Base-by-base conservation (phyloP, 2,113 vertebrate genomes). In the Vulpes lagopus region DNA sequence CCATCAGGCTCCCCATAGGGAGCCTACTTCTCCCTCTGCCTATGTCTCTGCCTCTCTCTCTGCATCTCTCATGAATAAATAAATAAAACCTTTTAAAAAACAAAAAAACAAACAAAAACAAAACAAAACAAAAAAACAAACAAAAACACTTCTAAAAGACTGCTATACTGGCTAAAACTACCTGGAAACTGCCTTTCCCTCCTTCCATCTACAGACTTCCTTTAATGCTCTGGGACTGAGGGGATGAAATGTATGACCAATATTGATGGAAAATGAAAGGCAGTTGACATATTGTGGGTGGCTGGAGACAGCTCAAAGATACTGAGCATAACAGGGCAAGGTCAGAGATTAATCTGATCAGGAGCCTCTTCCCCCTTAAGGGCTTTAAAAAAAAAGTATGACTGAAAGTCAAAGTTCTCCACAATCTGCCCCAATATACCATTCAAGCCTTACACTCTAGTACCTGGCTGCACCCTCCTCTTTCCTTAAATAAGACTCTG, bases 211-310 rank as follows among this genome's bases (percentile, higher is more conserved):
- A 32, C 51, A 96, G 23, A 76, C 22, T 67, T 65, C 86, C 57
- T 73, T 80, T 86, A 94, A 86, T 12, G 43, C 32, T 59, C 71
- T 59, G 19, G n/a, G 51, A 53, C 65, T 76, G 25, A 67, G 35
- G 51, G 35, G 22, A 91, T 74, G 59, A 87, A 79, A 80, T 81
- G 38, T 51, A 86, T 51, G 64, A 81, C 10, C 35, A 32, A 73
- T 65, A 80, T 11, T 94, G 43, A n/a, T 32, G 81, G 55, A 73
- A 64, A 96, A 96, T 69, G 32, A 91, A 96, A 91, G 65, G 59
- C 32, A 65, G 79, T 6, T 65, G n/a, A 74, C 65, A 73, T 69
- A 67, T 71, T 62, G 19, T 65, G 62, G 11, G 27, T 38, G 25
- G 51, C 30, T 91, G 11, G 7, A 94, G 73, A 85, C 20, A 64